A percentile compares a stretch with the other conserved stretches of the same genome.
phyloP scores from a whole-genome alignment of 2,888 invertebrate genomes.

The Psylliodes chrysocephalus region DNA sequence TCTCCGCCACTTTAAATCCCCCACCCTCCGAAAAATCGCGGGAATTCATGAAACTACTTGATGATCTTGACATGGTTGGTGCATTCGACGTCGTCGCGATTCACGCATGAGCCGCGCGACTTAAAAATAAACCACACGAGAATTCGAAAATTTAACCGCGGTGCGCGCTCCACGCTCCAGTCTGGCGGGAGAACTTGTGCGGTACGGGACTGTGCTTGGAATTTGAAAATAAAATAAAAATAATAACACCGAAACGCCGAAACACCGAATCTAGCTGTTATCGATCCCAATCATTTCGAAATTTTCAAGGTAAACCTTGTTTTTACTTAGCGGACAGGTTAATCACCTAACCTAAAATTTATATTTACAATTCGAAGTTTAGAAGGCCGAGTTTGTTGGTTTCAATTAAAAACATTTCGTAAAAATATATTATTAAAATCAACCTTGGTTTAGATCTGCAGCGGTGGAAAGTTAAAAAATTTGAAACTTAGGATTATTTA shows the following conservation, averaged over 20 bases:
- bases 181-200: slow-evolving; percentile 3
- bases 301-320: slow-evolving; percentile 14
- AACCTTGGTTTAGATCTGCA: too few relatives aligned
- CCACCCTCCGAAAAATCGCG: too few relatives aligned
- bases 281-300: background rate
- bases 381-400: too few relatives aligned
- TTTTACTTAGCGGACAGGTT: slow-evolving; percentile 2
- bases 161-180: background rate
- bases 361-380: too few relatives aligned
- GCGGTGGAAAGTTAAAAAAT: too few relatives aligned
- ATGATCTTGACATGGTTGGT: slow-evolving; percentile 19
- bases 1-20: too few relatives aligned
- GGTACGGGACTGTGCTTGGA: background rate
- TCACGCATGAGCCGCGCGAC: slow-evolving; percentile 2
- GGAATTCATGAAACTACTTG: background rate
- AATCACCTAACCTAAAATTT: background rate
- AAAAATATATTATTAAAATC: too few relatives aligned
- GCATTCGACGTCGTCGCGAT: background rate
- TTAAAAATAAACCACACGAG: slow-evolving; percentile 13
- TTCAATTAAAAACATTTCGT: too few relatives aligned
- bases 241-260: too few relatives aligned
- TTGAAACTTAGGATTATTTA: too few relatives aligned
- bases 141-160: background rate
- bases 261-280: background rate
- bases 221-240: too few relatives aligned